phyloP scores from a whole-genome alignment of 1,140 invertebrate species.

The Drosophila takahashii region DNA sequence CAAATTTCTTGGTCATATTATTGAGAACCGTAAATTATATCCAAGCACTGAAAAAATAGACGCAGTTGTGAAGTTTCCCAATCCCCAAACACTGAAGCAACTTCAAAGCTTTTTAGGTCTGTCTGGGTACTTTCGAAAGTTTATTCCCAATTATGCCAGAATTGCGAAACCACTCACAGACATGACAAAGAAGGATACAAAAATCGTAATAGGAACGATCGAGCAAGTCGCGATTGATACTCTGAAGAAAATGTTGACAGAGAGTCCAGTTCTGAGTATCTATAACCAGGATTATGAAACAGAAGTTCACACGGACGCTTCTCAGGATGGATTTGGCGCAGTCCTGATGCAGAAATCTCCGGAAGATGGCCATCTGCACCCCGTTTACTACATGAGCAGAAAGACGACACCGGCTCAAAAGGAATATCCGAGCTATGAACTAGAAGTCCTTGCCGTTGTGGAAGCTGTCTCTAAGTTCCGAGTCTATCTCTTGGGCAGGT shows the following conservation, averaged over 20 bases:
- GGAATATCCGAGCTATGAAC: neutral
- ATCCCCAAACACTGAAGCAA: too few relatives aligned
- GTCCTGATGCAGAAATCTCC: neutral
- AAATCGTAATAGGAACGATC: neutral
- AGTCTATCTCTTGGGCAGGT: neutral
- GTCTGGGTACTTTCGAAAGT: neutral
- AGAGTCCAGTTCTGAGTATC: neutral
- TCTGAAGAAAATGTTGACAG: neutral
- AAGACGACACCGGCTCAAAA: too few relatives aligned
- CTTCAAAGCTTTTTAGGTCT: too few relatives aligned
- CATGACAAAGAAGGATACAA: neutral
- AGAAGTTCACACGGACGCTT: neutral
- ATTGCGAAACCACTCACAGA: slow-evolving; percentile 7
- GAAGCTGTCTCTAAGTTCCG: neutral
- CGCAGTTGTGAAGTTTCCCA: too few relatives aligned
- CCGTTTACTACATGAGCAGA: too few relatives aligned
- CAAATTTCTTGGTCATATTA: too few relatives aligned
- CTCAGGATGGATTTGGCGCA: neutral
- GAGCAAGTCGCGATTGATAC: neutral
- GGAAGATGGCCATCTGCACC: neutral
- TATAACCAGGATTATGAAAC: neutral
- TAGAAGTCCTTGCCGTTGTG: neutral
- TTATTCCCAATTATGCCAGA: slow-evolving; percentile 6
- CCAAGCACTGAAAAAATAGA: too few relatives aligned
- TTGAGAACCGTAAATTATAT: too few relatives aligned